A percentile compares a stretch with the other conserved stretches of the same genome.
Evolutionary conservation across 2,888 invertebrate species (phyloP).

Genomic region (Callyntrura sp.): DNA sequence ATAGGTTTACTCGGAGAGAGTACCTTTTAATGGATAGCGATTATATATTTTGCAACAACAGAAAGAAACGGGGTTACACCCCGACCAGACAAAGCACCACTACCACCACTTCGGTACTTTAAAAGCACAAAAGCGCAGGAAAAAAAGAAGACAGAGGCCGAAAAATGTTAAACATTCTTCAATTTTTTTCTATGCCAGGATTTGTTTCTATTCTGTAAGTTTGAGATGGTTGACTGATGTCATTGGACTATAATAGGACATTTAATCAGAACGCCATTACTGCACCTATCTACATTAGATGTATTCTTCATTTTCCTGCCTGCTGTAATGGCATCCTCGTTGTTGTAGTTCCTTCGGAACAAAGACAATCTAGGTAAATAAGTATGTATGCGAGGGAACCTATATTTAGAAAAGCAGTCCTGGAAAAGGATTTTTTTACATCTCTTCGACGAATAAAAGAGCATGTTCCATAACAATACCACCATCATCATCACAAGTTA

Average conservation of each 20-base stretch:
- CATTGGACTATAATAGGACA: background rate
- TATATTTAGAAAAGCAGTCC: too few species aligned
- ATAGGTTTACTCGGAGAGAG: background rate
- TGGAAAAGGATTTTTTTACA: background rate
- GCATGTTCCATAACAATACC: constrained; percentile 11
- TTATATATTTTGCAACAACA: constrained; percentile 31
- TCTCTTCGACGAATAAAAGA: background rate
- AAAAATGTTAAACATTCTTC: constrained; percentile 50
- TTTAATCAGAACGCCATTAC: background rate
- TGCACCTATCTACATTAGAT: background rate
- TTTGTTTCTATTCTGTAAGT: constrained; percentile 37
- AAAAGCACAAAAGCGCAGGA: background rate
- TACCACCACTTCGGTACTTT: background rate
- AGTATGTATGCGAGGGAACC: background rate
- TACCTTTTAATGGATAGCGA: constrained; percentile 46
- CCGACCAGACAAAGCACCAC: background rate
- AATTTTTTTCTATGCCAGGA: constrained; percentile 39
- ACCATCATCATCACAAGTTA: constrained; percentile 28
- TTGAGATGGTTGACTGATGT: background rate
- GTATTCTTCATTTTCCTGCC: background rate
- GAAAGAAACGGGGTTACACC: background rate
- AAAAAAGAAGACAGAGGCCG: constrained; percentile 1
- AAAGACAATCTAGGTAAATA: background rate
- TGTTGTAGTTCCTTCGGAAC: background rate
- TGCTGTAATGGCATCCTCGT: background rate